These are phyloP conservation scores for Trichonephila clavipes DNA, from an alignment of 1,140 invertebrate species.

Conservation along the genomic window DNA sequence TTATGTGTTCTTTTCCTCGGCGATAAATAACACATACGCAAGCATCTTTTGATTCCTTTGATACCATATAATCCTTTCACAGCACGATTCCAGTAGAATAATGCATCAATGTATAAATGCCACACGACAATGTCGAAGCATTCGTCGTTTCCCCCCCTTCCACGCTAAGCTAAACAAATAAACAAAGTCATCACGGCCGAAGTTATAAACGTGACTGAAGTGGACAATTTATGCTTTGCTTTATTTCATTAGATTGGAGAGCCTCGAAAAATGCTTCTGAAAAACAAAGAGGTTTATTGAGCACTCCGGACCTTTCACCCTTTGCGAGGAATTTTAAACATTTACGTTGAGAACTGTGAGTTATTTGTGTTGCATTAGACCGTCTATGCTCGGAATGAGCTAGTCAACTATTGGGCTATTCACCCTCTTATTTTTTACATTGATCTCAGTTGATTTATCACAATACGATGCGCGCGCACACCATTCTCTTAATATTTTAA, in stretches of 20 bases:
- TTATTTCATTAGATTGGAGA: constrained; percentile 54
- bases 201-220: constrained; percentile 66
- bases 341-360: constrained; percentile 54
- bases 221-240: constrained; percentile 69
- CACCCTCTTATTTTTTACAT: constrained; percentile 19
- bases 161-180: constrained; percentile 19
- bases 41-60: no score
- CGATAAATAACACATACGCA: no score
- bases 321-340: constrained; percentile 53
- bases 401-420: constrained; percentile 40
- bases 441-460: not conserved
- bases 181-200: constrained; percentile 41
- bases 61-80: no score
- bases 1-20: no score
- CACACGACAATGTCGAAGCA: not conserved
- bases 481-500: no score
- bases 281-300: constrained; percentile 73
- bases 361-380: constrained; percentile 42
- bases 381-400: not conserved
- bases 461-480: no score
- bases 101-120: no score
- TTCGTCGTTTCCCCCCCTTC: not conserved
- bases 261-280: constrained; percentile 55
- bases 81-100: no score
- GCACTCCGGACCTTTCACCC: constrained; percentile 58